Percentiles rank a stretch among this genome's conserved stretches.
phyloP scores from a whole-genome alignment of 1,140 invertebrate species.

The Drosophila fuyamai region DNA sequence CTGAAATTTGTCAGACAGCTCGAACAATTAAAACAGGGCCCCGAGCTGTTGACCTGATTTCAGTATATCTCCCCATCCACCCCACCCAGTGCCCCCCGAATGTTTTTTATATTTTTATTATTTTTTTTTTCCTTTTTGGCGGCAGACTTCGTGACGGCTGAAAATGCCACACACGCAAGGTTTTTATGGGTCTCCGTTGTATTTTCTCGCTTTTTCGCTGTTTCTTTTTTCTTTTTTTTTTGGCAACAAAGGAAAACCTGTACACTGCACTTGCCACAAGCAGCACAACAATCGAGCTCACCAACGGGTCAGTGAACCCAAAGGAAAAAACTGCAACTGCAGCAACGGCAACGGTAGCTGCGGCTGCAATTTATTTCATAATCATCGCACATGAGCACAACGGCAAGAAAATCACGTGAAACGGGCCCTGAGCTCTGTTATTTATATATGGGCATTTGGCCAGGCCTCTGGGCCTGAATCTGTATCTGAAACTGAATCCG shows the following conservation, averaged over 20 bases:
- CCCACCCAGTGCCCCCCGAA: background rate
- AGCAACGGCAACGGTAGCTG: slow-evolving; percentile 67
- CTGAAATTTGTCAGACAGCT: slow-evolving; percentile 33
- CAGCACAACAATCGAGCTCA: slow-evolving; percentile 52
- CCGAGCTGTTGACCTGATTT: slow-evolving; percentile 55
- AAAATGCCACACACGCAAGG: slow-evolving; percentile 75
- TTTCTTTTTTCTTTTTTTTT: slow-evolving; percentile 44
- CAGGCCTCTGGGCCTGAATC: slow-evolving; percentile 34
- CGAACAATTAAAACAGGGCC: slow-evolving; percentile 67
- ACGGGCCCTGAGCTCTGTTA: slow-evolving; percentile 55
- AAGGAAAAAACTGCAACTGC: slow-evolving; percentile 42
- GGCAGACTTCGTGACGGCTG: slow-evolving; percentile 75
- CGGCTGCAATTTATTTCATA: slow-evolving; percentile 72
- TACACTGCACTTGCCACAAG: slow-evolving; percentile 78
- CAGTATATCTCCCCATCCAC: slow-evolving; percentile 1
- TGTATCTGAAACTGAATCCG: slow-evolving; percentile 16
- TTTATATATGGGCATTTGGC: slow-evolving; percentile 43
- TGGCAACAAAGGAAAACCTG: slow-evolving; percentile 78
- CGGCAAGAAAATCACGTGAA: slow-evolving; percentile 73
- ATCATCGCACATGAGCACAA: slow-evolving; percentile 65
- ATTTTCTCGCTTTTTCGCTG: slow-evolving; percentile 28
- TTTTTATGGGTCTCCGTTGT: slow-evolving; percentile 42
- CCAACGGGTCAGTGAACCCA: slow-evolving; percentile 64
- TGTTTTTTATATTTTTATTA: slow-evolving; percentile 43
- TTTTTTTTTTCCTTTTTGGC: slow-evolving; percentile 38